Base-by-base conservation (phyloP, 2,888 invertebrate genomes). In the Theretra japonica region DNA sequence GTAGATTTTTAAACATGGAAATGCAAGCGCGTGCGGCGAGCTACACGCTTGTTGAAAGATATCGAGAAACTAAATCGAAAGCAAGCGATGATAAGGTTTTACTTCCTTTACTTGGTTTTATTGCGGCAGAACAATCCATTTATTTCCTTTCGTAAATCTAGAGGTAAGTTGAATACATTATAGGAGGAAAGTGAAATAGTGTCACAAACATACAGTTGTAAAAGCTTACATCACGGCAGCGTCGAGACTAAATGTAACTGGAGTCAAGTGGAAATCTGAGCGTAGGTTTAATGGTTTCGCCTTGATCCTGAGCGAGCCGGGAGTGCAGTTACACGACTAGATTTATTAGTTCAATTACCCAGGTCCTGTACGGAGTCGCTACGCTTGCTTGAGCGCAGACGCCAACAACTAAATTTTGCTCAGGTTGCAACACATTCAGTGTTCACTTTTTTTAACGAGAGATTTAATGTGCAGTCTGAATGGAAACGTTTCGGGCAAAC, bases 281-380 rank as follows among this genome's bases (percentile, higher is more conserved):
- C 81, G 86, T 86, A 87, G 89, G 88, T 88, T 91, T 91, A 92
- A 91, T 89, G 86, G 90, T 89, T 87, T 85, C 86, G 83, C 88
- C 86, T 88, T 90, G 91, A 91, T 90, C 89, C 89, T 86, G 86
- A 83, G 85, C 85, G 83, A 85, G 88, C 83, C 85, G 84, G 82
- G 84, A 80, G 85, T 86, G 86, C 86, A 88, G 90, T 89, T 87
- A 88, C 90, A 87, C 83, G 87, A 85, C 88, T 88, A 92, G 93
- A 94, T 94, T 93, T 94, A 94, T 93, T 93, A 91, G 92, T 93
- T 93, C 93, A 93, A 94, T 94, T 94, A 94, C 90, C 92, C 87
- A 85, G 85, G 83, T 85, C 86, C 88, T 91, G 91, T 88, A 90
- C 88, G 82, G 81, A 86, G 83, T 81, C 85, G 89, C 88, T 84